phyloP scores from a whole-genome alignment of 2,888 invertebrate species.

The Nomada ferruginata region DNA sequence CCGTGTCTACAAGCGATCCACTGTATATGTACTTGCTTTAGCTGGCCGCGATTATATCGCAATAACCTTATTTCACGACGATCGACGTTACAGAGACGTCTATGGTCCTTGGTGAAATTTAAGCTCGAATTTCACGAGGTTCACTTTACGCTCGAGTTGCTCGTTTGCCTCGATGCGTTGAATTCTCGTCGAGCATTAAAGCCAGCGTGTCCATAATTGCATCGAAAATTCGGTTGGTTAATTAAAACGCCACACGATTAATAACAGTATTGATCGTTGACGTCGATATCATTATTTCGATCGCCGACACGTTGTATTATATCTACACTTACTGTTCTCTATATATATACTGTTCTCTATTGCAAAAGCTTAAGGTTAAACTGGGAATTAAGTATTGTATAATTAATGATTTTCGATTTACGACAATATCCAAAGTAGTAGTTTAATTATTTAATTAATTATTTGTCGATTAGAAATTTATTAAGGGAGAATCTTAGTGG shows the following conservation, averaged over 20 bases:
- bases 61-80: slow-evolving; percentile 75
- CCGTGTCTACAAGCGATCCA: slow-evolving; percentile 47
- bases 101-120: slow-evolving; percentile 73
- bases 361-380: not conserved
- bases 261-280: not conserved
- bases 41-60: slow-evolving; percentile 67
- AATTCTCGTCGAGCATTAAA: slow-evolving; percentile 17
- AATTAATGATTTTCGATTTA: too few relatives aligned
- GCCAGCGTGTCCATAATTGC: slow-evolving; percentile 25
- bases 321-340: not conserved
- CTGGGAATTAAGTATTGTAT: too few relatives aligned
- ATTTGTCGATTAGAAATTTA: too few relatives aligned
- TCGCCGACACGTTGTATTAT: not conserved
- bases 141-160: slow-evolving; percentile 64
- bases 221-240: not conserved
- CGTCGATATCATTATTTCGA: not conserved
- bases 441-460: too few relatives aligned
- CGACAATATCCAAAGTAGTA: too few relatives aligned
- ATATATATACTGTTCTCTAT: not conserved
- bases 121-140: slow-evolving; percentile 74
- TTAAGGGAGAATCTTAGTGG: too few relatives aligned
- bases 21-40: slow-evolving; percentile 27
- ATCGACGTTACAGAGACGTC: slow-evolving; percentile 62
- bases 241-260: not conserved
- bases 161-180: slow-evolving; percentile 18